phyloP scores from a whole-genome alignment of 1,140 invertebrate species.

The Cotesia glomerata region DNA sequence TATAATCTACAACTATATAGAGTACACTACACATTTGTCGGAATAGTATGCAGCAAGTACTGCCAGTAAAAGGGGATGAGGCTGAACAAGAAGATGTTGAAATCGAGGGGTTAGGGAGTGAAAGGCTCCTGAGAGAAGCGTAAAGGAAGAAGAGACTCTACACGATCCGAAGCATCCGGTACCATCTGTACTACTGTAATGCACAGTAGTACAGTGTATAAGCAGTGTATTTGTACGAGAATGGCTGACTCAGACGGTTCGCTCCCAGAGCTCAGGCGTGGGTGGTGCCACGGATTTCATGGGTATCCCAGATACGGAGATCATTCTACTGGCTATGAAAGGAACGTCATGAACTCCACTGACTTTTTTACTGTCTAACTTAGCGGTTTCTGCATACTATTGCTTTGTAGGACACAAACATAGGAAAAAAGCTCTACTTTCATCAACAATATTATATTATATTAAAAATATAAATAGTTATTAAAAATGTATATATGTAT shows the following conservation, averaged over 20 bases:
- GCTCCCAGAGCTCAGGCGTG: constrained; percentile 32
- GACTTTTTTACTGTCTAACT: neutral
- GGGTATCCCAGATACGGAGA: constrained; percentile 9
- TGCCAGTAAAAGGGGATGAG: neutral
- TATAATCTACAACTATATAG: too few relatives aligned
- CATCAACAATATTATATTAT: too few relatives aligned
- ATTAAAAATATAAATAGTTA: too few relatives aligned
- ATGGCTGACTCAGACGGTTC: constrained; percentile 24
- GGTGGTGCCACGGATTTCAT: constrained; percentile 38
- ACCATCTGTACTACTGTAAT: constrained; percentile 2
- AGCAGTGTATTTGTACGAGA: constrained; percentile 8
- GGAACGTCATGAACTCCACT: neutral
- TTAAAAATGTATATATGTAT: too few relatives aligned
- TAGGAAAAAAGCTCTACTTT: too few relatives aligned
- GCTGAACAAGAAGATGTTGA: neutral
- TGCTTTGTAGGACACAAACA: neutral
- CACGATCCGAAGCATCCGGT: constrained; percentile 35
- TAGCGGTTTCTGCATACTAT: neutral
- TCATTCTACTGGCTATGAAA: neutral
- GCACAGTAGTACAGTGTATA: too few relatives aligned
- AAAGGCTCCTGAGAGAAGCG: too few relatives aligned
- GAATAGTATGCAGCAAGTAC: neutral
- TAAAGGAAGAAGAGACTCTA: constrained; percentile 12
- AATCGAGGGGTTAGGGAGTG: too few relatives aligned
- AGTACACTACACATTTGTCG: neutral